Percentiles rank a stretch among this genome's conserved stretches.
phyloP scores from a whole-genome alignment of 2,797 vertebrate species.

The Tragopan temminckii region DNA sequence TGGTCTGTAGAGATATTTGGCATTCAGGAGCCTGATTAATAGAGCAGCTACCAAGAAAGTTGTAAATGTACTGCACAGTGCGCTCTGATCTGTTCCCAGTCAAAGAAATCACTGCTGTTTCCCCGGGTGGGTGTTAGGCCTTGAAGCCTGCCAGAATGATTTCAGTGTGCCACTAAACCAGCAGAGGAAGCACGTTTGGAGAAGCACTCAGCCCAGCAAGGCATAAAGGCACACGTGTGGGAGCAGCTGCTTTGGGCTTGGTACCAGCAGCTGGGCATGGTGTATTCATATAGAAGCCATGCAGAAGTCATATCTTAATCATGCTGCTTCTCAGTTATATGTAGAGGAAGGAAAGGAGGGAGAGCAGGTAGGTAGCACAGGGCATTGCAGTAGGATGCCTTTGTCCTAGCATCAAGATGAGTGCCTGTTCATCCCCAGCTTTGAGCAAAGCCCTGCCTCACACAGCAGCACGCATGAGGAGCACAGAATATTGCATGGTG shows the following conservation, averaged over 20 bases:
- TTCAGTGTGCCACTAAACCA: rapidly evolving
- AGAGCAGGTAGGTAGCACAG: background rate
- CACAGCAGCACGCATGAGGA: rapidly evolving
- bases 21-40: background rate
- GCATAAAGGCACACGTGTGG: rapidly evolving
- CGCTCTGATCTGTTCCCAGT: background rate
- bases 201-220: rapidly evolving
- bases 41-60: background rate
- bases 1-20: background rate
- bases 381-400: rapidly evolving
- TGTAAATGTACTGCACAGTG: rapidly evolving
- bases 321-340: background rate
- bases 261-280: background rate
- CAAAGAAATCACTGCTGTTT: background rate
- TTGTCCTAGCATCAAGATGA: rapidly evolving
- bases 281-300: rapidly evolving
- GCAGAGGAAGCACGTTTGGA: rapidly evolving
- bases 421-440: rapidly evolving
- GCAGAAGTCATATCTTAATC: background rate
- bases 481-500: rapidly evolving
- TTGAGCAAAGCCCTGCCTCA: background rate
- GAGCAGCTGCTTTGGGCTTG: background rate
- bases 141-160: background rate
- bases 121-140: background rate
- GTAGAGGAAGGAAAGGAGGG: background rate